Evolutionary conservation across 1,140 invertebrate species (phyloP).

Genomic region (Pogonomyrmex californicus): DNA sequence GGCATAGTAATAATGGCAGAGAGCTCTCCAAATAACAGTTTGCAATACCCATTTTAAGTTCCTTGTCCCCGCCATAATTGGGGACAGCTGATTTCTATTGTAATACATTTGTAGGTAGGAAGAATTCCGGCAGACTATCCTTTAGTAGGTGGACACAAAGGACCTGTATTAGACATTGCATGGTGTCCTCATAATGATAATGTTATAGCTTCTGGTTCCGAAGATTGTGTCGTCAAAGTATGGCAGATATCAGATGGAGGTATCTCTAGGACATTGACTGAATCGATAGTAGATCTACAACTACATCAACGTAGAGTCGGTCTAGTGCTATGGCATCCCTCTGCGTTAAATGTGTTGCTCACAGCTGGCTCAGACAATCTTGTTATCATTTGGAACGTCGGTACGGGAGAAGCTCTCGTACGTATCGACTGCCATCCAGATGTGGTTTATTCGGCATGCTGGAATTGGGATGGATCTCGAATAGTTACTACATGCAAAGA

Average conservation of each 20-base stretch:
- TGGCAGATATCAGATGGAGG: slow-evolving; percentile 99
- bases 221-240: slow-evolving; percentile 99
- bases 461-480: slow-evolving; percentile 98
- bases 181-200: slow-evolving; percentile 99
- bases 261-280: slow-evolving; percentile 94
- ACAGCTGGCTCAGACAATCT: slow-evolving; percentile 96
- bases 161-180: slow-evolving; percentile 98
- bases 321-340: slow-evolving; percentile 98
- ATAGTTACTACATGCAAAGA: slow-evolving; percentile 99
- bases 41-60: background rate
- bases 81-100: slow-evolving; percentile 4
- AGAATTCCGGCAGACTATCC: slow-evolving; percentile 97
- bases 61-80: background rate
- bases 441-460: slow-evolving; percentile 98
- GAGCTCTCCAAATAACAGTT: background rate
- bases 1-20: background rate
- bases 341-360: slow-evolving; percentile 97
- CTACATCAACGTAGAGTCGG: slow-evolving; percentile 98
- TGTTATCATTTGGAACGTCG: slow-evolving; percentile 97
- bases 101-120: slow-evolving; percentile 91
- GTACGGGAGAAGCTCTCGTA: slow-evolving; percentile 97
- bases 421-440: slow-evolving; percentile 97
- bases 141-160: slow-evolving; percentile 98
- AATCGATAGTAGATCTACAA: slow-evolving; percentile 97
- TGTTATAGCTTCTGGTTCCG: slow-evolving; percentile 99